Base-by-base conservation (phyloP, 2,888 invertebrate genomes). In the Ellobium chinense region DNA sequence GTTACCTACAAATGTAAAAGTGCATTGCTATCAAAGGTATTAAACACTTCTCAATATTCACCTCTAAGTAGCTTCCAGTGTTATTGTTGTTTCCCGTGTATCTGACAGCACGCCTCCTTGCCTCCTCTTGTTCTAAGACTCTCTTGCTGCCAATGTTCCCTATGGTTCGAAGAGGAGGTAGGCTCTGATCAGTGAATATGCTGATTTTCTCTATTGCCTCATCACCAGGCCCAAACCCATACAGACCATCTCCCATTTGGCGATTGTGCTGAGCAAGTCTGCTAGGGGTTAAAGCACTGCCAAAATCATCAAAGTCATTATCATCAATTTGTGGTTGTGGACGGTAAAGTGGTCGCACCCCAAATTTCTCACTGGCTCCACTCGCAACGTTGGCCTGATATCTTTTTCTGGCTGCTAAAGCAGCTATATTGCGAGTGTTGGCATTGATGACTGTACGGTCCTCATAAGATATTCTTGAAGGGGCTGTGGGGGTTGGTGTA, bases 361-460 rank as follows among this genome's bases (percentile, higher is more conserved):
- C 84, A 82, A 62, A 82, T 83, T 63, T 85, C 81, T 82, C 66
- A 21, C 27, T 54, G 21, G 29, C 66, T 24, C 58, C 69, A 29
- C 73, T 63, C 34, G 66, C 34, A 7, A 37, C 36, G 24, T n/a
- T 75, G 31, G 78, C 82, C 60, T 89, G 88, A 69, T 85, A 88
- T 21, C 88, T 85, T 80, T 91, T 90, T 65, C 84, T 87, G 4
- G 91, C 91, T 9, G 92, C 92, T 74, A 92, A 83, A 7, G 91
- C 91, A 12, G 90, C 90, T 56, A 92, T 92, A 84, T 85, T 90
- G 68, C 92, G 84, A 3, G 92, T 92, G 78, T 90, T 90, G 18
- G 88, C 86, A 24, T 88, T 80, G 24, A 91, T 91, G 46, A 88
- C 85, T 62, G 82, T 83, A 18, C 88, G 82, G 73, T 90, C 89